Evolutionary conservation across 2,888 invertebrate species (phyloP), one percentile per base, ranked within the genome.

Genomic region (Lasioglossum lativentre): DNA sequence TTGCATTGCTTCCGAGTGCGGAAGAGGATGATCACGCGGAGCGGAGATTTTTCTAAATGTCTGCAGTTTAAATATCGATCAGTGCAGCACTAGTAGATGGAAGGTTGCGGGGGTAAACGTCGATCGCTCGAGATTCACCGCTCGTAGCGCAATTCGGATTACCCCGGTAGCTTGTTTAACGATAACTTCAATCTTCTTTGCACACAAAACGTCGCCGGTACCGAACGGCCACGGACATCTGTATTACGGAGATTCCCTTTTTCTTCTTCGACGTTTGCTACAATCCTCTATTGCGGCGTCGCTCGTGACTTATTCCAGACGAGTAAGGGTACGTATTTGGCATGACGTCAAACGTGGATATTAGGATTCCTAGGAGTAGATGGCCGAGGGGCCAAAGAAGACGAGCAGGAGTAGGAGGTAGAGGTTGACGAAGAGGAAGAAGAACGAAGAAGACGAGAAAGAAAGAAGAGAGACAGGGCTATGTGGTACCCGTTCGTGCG

Each of bases 271-370:
- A 79, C 88, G 80, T 88, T 88, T 80, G 71, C 86, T 86, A 56
- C 78, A 38, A 83, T 86, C 88, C 71, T 79, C 89, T 78, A 86
- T 90, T 89, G 88, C 89, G 86, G 82, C 83, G 80, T 81, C 84
- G 86, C 78, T 85, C 82, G 89, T 89, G 92, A 92, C 93, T 94
- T 94, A 94, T 94, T 94, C 94, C 89, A 91, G 90, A 91, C 93
- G 92, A 92, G 94, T 93, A 91, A 92, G 92, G 89, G 91, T 92
- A 93, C 93, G 94, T 93, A 94, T 93, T 94, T 94, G 94, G 95
- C 95, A 94, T 94, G 93, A 93, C 94, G 94, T 95, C 95, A 95
- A 95, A 94, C 92, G 92, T 92, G 88, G 94, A 94, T 94, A 94
- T 94, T 95, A 93, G 94, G 93, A 95, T 95, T 95, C 94, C 90